Conservation (phyloP, 2,797 vertebrate genomes). For the Eurystomus glaucurus region DNA sequence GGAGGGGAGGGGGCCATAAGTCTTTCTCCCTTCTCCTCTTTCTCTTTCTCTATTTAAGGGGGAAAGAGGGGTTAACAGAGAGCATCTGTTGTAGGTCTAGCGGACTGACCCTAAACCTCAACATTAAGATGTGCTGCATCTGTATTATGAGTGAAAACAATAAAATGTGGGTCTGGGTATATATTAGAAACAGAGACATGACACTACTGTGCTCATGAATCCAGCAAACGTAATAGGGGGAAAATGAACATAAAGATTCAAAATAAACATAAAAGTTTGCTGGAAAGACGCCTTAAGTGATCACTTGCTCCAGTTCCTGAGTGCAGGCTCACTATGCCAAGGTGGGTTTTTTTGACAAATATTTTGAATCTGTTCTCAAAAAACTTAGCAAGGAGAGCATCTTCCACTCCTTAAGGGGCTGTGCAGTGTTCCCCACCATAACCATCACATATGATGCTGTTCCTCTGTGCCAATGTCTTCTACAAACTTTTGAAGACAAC, state of each 20-base stretch:
- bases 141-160: background rate
- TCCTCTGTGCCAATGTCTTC: background rate
- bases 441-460: fast-evolving
- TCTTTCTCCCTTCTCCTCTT: too few relatives aligned
- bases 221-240: background rate
- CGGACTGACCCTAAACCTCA: too few relatives aligned
- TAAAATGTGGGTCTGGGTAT: background rate
- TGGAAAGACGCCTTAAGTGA: background rate
- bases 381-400: background rate
- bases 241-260: background rate
- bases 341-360: background rate
- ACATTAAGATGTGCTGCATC: too few relatives aligned
- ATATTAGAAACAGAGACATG: background rate
- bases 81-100: too few relatives aligned
- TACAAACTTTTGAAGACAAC: background rate
- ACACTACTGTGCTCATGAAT: background rate
- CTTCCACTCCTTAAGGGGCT: background rate
- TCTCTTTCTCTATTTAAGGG: too few relatives aligned
- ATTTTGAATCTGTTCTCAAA: background rate
- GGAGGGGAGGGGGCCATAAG: too few relatives aligned
- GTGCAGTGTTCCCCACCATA: fast-evolving
- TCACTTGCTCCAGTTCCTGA: background rate
- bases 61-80: too few relatives aligned
- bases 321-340: background rate
- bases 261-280: background rate